Percentiles rank a stretch among this genome's conserved stretches.
Conservation (phyloP, 2,888 invertebrate genomes). For the Spisula solida region DNA sequence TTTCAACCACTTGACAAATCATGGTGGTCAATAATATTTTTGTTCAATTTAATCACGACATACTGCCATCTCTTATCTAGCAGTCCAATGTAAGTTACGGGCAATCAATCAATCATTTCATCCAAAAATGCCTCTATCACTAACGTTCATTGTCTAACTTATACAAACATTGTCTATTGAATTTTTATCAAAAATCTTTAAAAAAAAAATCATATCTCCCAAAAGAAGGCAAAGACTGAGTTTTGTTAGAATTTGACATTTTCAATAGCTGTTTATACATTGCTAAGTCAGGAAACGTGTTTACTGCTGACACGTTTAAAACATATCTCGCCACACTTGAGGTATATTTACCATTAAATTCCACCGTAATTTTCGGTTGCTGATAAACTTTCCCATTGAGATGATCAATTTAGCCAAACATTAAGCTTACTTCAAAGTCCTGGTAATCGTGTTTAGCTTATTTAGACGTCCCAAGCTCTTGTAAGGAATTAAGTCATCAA, state of each 20-base stretch:
- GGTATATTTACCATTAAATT: slow-evolving; percentile 65
- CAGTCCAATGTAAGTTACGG: not conserved
- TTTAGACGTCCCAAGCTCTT: slow-evolving; percentile 66
- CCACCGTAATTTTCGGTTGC: slow-evolving; percentile 60
- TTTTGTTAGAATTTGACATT: slow-evolving; percentile 61
- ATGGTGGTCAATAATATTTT: not conserved
- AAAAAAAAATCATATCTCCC: slow-evolving; percentile 43
- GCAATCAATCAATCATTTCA: slow-evolving; percentile 43
- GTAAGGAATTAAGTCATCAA: slow-evolving; percentile 69
- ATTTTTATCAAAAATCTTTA: slow-evolving; percentile 44
- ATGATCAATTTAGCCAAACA: slow-evolving; percentile 69
- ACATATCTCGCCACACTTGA: slow-evolving; percentile 59
- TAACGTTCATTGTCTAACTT: slow-evolving; percentile 17
- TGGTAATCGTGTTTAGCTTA: slow-evolving; percentile 69
- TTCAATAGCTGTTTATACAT: slow-evolving; percentile 70
- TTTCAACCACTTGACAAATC: not conserved
- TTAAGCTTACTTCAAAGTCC: slow-evolving; percentile 67
- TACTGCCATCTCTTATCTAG: not conserved
- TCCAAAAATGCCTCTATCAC: slow-evolving; percentile 50
- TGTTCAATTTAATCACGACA: slow-evolving; percentile 1
- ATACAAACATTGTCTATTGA: slow-evolving; percentile 31
- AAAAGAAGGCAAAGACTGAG: slow-evolving; percentile 30
- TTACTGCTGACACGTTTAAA: slow-evolving; percentile 52
- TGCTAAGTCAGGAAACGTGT: slow-evolving; percentile 68
- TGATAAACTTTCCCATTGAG: slow-evolving; percentile 65